phyloP scores from a whole-genome alignment of 2,797 vertebrate genomes.

The Huso huso region DNA sequence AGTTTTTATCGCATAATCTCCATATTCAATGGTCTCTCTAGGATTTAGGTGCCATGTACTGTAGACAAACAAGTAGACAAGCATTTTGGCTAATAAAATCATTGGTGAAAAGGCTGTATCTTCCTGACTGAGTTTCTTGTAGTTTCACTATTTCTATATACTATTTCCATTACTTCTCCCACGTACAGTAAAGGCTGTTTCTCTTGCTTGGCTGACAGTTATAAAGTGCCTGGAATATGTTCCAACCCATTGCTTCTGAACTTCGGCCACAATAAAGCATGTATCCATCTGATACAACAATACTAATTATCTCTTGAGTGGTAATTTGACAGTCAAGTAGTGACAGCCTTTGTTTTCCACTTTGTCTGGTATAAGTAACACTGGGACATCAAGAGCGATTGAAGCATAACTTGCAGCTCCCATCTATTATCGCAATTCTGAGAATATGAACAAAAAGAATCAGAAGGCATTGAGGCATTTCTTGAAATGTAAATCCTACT shows the following conservation, averaged over 20 bases:
- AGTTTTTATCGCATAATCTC: too few relatives aligned
- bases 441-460: conserved; percentile 16
- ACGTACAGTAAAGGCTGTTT: too few relatives aligned
- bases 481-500: conserved; percentile 36
- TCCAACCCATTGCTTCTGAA: conserved; percentile 2
- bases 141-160: too few relatives aligned
- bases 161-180: too few relatives aligned
- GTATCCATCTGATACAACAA: conserved; percentile 1
- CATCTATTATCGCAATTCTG: conserved; percentile 28
- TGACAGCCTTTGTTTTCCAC: conserved; percentile 15
- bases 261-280: conserved; percentile 3
- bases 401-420: conserved; percentile 19
- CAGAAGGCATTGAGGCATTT: conserved; percentile 41
- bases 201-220: too few relatives aligned
- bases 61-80: too few relatives aligned
- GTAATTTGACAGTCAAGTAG: conserved; percentile 8
- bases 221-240: neutral
- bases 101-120: too few relatives aligned
- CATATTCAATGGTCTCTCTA: too few relatives aligned
- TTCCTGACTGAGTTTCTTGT: too few relatives aligned
- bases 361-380: conserved; percentile 26
- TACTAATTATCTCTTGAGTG: conserved; percentile 12
- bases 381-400: conserved; percentile 26
- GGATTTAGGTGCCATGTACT: too few relatives aligned
- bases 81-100: too few relatives aligned